Conservation (phyloP, 2,113 vertebrate genomes). For the Carlito syrichta region DNA sequence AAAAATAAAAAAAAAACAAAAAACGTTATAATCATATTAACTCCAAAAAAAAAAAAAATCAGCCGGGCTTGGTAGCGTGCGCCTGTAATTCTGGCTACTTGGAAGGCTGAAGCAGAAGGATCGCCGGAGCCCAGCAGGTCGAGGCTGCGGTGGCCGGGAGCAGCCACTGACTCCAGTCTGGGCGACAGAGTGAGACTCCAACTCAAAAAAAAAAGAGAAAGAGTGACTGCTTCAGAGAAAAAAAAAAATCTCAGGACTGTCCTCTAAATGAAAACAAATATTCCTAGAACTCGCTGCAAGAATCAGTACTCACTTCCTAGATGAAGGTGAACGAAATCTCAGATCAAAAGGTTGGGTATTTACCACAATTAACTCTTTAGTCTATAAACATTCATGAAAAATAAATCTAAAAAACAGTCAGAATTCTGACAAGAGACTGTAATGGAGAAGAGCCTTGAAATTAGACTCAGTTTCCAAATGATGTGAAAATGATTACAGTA, state of each 20-base stretch:
- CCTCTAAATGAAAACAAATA: not conserved
- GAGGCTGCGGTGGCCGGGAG: too few species aligned
- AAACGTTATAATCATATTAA: too few species aligned
- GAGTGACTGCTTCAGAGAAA: not conserved
- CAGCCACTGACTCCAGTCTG: too few species aligned
- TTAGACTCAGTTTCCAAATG: not conserved
- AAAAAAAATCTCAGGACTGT: not conserved
- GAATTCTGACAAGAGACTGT: not conserved
- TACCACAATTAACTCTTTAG: not conserved
- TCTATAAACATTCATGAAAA: not conserved
- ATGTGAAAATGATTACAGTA: not conserved
- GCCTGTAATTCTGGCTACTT: too few species aligned
- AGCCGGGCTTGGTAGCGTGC: too few species aligned
- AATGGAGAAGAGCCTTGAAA: not conserved
- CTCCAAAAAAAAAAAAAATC: too few species aligned
- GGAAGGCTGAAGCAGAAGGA: too few species aligned
- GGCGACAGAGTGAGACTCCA: too few species aligned
- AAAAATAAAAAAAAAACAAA: too few species aligned
- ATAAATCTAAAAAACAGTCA: not conserved
- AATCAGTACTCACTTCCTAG: not conserved
- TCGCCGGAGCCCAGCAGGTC: too few species aligned
- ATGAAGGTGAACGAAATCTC: not conserved
- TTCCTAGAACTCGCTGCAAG: not conserved
- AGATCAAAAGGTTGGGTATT: not conserved
- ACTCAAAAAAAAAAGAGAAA: too few species aligned